Base-by-base conservation (phyloP, 2,888 invertebrate species). In the Lepidonotus clava region DNA sequence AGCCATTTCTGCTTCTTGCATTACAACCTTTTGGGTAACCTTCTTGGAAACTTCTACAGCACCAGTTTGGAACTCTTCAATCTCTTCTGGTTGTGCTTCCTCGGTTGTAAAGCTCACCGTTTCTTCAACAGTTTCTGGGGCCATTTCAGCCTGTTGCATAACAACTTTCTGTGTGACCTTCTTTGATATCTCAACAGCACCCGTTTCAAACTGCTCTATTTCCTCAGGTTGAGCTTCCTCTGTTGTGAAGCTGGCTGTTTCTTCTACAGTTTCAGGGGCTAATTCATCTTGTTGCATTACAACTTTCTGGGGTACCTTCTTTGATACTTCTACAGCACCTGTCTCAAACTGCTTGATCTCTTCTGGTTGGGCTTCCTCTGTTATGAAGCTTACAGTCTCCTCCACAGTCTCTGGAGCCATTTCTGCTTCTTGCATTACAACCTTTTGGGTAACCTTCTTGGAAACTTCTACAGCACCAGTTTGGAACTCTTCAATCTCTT, bases 121-220 rank as follows among this genome's bases (percentile, higher is more conserved):
- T 6, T 83, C 83, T 32, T 51, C 36, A 1, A 56, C 56, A 14
- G 83, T 83, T 71, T 85, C 85, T 41, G 67, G 71, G 36, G 66
- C 76, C 85, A 85, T 66, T 24, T 67, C 85, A 71, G 85, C 46
- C 24, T 40, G 85, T 34, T 85, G 53, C 6, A 32, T 83, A n/a
- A 53, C 28, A 34, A 83, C 56, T 38, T 83, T 56, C 21, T 51
- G 51, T 4, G 85, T 71, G 11, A 40, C 51, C 32, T 51, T 83
- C 56, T 83, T 83, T 0, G 86, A 80, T 21, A 88, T 84, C 14
- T 53, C 66, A 0, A 85, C 71, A 24, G 38, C 84, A 66, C 71
- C 40, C 21, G 76, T 77, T 40, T 87, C 21, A n/a, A 18, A 14
- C 14, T 14, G 14, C 28, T 66, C 18, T 14, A 34, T 83, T 36